Base-by-base conservation (phyloP, 2,888 invertebrate genomes). In the Dryobota labecula region DNA sequence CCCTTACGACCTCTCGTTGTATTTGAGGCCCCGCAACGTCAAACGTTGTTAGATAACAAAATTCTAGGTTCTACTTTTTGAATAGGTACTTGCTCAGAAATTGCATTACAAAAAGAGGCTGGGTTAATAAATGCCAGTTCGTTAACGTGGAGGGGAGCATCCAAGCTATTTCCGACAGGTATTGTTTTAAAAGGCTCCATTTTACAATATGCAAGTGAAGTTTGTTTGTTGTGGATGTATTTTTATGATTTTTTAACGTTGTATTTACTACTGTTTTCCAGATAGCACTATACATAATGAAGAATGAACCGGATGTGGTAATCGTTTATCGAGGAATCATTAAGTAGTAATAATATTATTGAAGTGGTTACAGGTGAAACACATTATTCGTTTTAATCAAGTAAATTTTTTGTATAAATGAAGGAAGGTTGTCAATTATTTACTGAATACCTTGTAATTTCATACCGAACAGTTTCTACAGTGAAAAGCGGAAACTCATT, bases 41-140 rank as follows among this genome's bases (percentile, higher is more conserved):
- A 86, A 90, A 90, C 87, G 87, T 89, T 90, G 89, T 90, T 89
- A 90, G 91, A 90, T 90, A 91, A 90, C 89, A 89, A 82, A 85
- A 78, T 82, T 82, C 84, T 87, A 87, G 87, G 84, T 86, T 83
- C 83, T 84, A 83, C 76, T 83, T 86, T 86, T 79, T 82, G 82
- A 83, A 86, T 72, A 68, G 67, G 72, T 68, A 73, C 43, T 74
- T 77, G 33, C 41, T 49, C 27, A 47, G 58, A 58, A 64, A 64
- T 27, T 64, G 24, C 24, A 24, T 30, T 30, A 76, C n/a, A 76
- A 45, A 57, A 73, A 57, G 43, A 18, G 36, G 60, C n/a, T 56
- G 36, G 20, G 24, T 41, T 51, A 20, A 27, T 58, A 60, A 38
- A n/a, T 30, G 20, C 20, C 41, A 27, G 18, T 70, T 74, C 47